phyloP scores from a whole-genome alignment of 2,888 invertebrate species.

The Sesia apiformis region DNA sequence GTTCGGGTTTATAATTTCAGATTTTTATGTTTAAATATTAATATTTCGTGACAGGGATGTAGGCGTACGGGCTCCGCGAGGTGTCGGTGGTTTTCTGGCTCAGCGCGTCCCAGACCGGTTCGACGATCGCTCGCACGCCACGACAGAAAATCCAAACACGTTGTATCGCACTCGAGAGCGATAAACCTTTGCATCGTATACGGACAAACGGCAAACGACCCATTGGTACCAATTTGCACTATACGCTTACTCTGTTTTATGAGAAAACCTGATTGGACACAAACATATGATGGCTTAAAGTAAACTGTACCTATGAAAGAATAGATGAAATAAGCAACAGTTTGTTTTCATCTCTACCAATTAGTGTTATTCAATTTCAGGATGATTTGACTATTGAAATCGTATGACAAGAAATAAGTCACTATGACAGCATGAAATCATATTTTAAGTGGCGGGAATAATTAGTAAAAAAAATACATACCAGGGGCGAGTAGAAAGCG shows the following conservation, averaged over 20 bases:
- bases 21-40: conserved; percentile 61
- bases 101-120: conserved; percentile 63
- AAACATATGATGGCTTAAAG: conserved; percentile 10
- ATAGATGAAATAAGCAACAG: too few relatives aligned
- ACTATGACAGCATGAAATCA: neutral
- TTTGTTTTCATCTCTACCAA: too few relatives aligned
- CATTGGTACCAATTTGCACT: conserved; percentile 61
- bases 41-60: conserved; percentile 68
- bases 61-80: conserved; percentile 37
- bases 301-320: conserved; percentile 21
- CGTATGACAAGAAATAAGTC: neutral
- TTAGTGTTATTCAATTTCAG: too few relatives aligned
- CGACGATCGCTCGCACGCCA: conserved; percentile 33
- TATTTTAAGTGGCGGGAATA: neutral
- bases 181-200: conserved; percentile 56
- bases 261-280: too few relatives aligned
- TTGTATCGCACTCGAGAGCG: conserved; percentile 52
- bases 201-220: conserved; percentile 53
- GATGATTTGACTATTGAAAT: too few relatives aligned
- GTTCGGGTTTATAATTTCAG: conserved; percentile 38
- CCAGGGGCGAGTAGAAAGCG: conserved; percentile 95
- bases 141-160: conserved; percentile 56
- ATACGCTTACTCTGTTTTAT: neutral
- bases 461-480: conserved; percentile 72
- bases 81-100: conserved; percentile 72